Evolutionary conservation across 1,140 invertebrate species (phyloP).

Genomic region (Dendroctonus valens): DNA sequence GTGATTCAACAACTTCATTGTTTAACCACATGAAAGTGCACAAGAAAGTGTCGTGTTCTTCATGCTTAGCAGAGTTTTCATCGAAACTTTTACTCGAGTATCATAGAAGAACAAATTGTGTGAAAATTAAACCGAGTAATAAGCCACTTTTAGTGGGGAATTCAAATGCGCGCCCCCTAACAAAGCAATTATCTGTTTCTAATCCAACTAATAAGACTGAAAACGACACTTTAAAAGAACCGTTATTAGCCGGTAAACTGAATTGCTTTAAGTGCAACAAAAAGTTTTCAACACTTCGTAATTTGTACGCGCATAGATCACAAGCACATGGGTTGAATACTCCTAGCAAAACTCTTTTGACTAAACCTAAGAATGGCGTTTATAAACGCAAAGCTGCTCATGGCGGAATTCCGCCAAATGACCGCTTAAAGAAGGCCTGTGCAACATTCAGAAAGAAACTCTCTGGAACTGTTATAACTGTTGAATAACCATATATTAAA

Average conservation of each 20-base stretch:
- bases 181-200: not conserved
- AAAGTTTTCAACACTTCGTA: conserved; percentile 36
- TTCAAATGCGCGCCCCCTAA: conserved; percentile 22
- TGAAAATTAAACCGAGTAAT: conserved; percentile 33
- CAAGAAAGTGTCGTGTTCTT: conserved; percentile 36
- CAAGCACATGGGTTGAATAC: conserved; percentile 37
- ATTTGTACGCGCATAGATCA: conserved; percentile 41
- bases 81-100: conserved; percentile 40
- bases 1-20: conserved; percentile 33
- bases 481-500: not conserved
- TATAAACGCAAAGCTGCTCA: conserved; percentile 28
- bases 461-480: conserved; percentile 14
- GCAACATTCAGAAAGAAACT: conserved; percentile 31
- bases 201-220: conserved; percentile 7
- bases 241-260: conserved; percentile 1
- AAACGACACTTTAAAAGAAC: conserved; percentile 7
- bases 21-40: conserved; percentile 39
- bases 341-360: conserved; percentile 35
- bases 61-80: conserved; percentile 36
- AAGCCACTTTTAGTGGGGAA: not conserved
- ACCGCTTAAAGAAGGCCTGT: conserved; percentile 34
- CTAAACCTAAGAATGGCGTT: conserved; percentile 24
- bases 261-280: conserved; percentile 39
- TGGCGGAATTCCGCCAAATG: conserved; percentile 35
- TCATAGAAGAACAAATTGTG: conserved; percentile 39